Conservation (phyloP, 2,797 vertebrate genomes). For the Cossypha niveicapilla region DNA sequence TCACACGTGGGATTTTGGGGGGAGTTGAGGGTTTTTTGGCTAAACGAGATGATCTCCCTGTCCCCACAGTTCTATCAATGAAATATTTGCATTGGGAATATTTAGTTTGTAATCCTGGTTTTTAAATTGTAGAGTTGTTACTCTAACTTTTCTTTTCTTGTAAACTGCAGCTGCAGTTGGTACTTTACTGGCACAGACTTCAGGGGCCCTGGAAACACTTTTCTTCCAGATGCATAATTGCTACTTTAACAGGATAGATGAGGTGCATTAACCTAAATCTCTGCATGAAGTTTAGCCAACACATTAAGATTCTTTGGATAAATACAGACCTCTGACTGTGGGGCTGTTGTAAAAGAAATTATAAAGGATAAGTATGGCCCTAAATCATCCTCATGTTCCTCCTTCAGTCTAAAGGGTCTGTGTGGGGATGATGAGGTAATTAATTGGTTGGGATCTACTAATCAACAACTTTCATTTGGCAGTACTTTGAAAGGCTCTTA, state of each 20-base stretch:
- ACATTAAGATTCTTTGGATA: neutral
- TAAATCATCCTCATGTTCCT: neutral
- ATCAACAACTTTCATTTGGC: neutral
- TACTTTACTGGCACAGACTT: neutral
- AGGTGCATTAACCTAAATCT: neutral
- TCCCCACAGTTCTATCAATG: neutral
- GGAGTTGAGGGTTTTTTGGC: neutral
- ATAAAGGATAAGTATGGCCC: neutral
- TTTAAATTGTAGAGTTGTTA: neutral
- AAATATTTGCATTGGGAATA: neutral
- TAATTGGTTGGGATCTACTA: neutral
- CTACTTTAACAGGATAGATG: neutral
- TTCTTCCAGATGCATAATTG: neutral
- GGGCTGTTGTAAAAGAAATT: constrained; percentile 2
- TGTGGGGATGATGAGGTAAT: neutral
- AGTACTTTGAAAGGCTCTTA: neutral
- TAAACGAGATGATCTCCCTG: neutral
- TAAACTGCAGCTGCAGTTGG: neutral
- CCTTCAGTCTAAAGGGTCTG: neutral
- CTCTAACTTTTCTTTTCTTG: neutral
- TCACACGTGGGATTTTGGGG: neutral
- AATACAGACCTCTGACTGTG: neutral
- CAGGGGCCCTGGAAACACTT: neutral
- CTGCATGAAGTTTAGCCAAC: neutral
- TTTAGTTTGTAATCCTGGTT: neutral